Conservation (phyloP, 2,113 vertebrate genomes). For the Muscicapa adusta region DNA sequence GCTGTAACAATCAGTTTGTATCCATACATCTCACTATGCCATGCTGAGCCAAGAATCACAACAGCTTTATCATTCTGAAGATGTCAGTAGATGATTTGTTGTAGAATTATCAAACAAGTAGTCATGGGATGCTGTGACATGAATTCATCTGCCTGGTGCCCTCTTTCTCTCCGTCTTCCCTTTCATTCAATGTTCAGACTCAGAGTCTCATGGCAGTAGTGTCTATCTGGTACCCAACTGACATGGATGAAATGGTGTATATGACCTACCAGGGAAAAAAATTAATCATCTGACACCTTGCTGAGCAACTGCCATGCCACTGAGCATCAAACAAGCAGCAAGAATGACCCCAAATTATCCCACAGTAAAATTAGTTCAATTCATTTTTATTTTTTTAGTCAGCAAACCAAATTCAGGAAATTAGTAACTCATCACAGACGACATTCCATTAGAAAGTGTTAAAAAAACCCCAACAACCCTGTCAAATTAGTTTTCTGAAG, state of each 20-base stretch:
- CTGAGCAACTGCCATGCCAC: background rate
- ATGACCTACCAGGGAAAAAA: background rate
- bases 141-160: background rate
- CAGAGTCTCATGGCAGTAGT: background rate
- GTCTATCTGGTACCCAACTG: background rate
- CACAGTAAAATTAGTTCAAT: background rate
- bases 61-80: background rate
- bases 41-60: background rate
- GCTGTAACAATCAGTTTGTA: background rate
- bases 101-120: background rate
- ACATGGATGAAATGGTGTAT: background rate
- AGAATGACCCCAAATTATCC: background rate
- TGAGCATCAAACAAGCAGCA: rapidly evolving
- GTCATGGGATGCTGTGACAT: background rate
- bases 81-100: background rate
- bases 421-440: background rate
- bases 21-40: background rate
- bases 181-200: background rate
- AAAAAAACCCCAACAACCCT: background rate
- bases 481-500: constrained; percentile 36
- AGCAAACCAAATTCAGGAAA: background rate
- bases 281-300: background rate
- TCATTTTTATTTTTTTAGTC: background rate
- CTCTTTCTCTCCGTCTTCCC: background rate
- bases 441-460: constrained; percentile 1